phyloP scores from a whole-genome alignment of 2,888 invertebrate species.

The Colletes collaris region DNA sequence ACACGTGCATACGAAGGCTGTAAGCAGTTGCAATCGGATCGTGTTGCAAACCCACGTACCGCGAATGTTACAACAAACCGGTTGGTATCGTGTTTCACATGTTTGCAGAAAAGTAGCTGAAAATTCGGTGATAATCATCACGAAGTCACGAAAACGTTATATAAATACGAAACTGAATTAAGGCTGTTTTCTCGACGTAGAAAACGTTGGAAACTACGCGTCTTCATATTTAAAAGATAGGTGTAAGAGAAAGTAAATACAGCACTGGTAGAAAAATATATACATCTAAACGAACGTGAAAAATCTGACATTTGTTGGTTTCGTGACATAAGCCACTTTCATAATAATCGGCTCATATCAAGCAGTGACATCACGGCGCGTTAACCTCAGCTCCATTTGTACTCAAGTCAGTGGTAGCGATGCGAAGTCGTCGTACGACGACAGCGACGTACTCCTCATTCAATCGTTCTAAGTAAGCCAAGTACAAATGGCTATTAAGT shows the following conservation, averaged over 20 bases:
- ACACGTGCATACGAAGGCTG: constrained; percentile 15
- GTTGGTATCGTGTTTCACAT: constrained; percentile 28
- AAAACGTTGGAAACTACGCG: too few species aligned
- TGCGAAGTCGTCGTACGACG: constrained; percentile 53
- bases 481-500: constrained; percentile 44
- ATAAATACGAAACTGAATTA: too few species aligned
- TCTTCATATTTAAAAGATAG: too few species aligned
- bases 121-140: constrained; percentile 15
- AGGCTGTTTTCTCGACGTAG: too few species aligned
- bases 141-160: too few species aligned
- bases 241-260: too few species aligned
- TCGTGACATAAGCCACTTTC: too few species aligned
- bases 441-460: constrained; percentile 34
- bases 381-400: constrained; percentile 55
- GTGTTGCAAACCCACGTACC: constrained; percentile 31
- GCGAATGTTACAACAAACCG: constrained; percentile 49
- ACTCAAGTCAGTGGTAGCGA: constrained; percentile 41
- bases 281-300: too few species aligned
- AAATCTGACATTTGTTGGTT: too few species aligned
- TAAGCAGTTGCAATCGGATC: constrained; percentile 39
- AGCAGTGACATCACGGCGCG: constrained; percentile 53
- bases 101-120: constrained; percentile 19
- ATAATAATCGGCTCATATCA: constrained; percentile 19
- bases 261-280: too few species aligned
- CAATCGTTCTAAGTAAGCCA: constrained; percentile 56